phyloP scores from a whole-genome alignment of 2,113 vertebrate genomes.

The Scomber scombrus region DNA sequence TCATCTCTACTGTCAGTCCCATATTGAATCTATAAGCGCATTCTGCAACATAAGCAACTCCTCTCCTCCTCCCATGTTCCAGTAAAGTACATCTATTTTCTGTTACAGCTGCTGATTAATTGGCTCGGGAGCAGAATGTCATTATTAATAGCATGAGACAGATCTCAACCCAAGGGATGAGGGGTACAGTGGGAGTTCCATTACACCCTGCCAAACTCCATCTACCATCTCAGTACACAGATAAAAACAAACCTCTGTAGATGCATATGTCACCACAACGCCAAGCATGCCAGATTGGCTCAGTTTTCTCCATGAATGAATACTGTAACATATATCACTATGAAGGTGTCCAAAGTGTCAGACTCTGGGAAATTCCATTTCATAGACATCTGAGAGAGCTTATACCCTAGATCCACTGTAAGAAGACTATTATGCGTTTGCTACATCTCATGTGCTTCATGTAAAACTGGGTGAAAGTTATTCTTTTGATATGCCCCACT shows the following conservation, averaged over 20 bases:
- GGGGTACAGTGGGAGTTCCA: slow-evolving; percentile 49
- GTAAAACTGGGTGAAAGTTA: slow-evolving; percentile 17
- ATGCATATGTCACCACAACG: slow-evolving; percentile 2
- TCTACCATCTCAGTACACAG: slow-evolving; percentile 27
- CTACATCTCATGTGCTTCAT: slow-evolving; percentile 12
- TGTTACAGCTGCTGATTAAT: slow-evolving; percentile 63
- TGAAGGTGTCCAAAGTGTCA: neutral
- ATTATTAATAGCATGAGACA: slow-evolving; percentile 69
- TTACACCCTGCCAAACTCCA: slow-evolving; percentile 49
- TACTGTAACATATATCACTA: neutral
- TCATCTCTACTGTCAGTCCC: slow-evolving; percentile 40
- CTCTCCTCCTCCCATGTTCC: slow-evolving; percentile 16
- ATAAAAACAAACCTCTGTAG: slow-evolving; percentile 47
- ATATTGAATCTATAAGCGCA: slow-evolving; percentile 39
- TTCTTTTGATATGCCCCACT: neutral
- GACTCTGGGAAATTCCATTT: slow-evolving; percentile 37
- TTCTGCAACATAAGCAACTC: slow-evolving; percentile 64
- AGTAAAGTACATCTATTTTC: slow-evolving; percentile 57
- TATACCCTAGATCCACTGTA: slow-evolving; percentile 26
- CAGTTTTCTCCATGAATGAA: slow-evolving; percentile 8
- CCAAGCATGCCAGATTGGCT: slow-evolving; percentile 31
- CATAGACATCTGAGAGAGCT: slow-evolving; percentile 15
- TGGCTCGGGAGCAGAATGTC: slow-evolving; percentile 49
- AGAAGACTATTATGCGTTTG: slow-evolving; percentile 29
- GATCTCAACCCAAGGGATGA: slow-evolving; percentile 43